These are phyloP conservation scores for Drosophila eohydei DNA, from an alignment of 2,888 invertebrate species.

Conservation along the genomic window DNA sequence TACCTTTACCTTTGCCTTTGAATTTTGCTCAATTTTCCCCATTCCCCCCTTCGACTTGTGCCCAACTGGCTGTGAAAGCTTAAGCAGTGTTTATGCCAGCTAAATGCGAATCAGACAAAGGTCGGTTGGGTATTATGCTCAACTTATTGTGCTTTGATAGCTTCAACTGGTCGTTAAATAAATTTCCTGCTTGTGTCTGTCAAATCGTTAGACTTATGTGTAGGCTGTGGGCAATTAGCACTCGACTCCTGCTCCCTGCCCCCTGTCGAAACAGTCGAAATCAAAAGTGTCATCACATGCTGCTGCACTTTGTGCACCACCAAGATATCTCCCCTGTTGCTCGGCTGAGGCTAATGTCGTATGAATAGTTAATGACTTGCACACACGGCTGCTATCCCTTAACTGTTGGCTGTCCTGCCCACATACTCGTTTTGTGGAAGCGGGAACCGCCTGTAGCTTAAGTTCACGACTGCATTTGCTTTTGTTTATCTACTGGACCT, in stretches of 20 bases:
- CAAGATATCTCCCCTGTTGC: conserved; percentile 29
- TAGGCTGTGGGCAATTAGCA: conserved; percentile 59
- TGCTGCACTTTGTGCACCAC: conserved; percentile 28
- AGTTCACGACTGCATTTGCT: conserved; percentile 56
- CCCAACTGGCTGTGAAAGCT: conserved; percentile 46
- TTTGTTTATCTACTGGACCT: conserved; percentile 61
- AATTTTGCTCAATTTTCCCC: not conserved
- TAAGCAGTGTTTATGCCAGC: conserved; percentile 73
- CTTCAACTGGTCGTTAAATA: conserved; percentile 60
- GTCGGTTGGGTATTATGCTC: conserved; percentile 46
- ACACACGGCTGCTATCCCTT: conserved; percentile 38
- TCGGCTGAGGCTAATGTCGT: conserved; percentile 48
- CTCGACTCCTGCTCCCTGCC: conserved; percentile 1
- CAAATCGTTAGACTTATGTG: conserved; percentile 21
- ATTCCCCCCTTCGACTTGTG: conserved; percentile 7
- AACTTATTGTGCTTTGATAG: conserved; percentile 55
- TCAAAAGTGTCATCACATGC: conserved; percentile 75
- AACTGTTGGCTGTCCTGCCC: conserved; percentile 16
- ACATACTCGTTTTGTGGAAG: conserved; percentile 34
- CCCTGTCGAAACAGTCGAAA: conserved; percentile 43
- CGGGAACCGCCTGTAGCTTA: conserved; percentile 50
- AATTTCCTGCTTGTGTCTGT: conserved; percentile 43
- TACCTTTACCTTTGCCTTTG: conserved; percentile 2
- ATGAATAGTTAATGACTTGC: conserved; percentile 73
- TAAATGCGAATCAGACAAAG: conserved; percentile 62